These are phyloP conservation scores for Norana najaformis DNA, from an alignment of 2,888 invertebrate genomes.

Conservation along the genomic window DNA sequence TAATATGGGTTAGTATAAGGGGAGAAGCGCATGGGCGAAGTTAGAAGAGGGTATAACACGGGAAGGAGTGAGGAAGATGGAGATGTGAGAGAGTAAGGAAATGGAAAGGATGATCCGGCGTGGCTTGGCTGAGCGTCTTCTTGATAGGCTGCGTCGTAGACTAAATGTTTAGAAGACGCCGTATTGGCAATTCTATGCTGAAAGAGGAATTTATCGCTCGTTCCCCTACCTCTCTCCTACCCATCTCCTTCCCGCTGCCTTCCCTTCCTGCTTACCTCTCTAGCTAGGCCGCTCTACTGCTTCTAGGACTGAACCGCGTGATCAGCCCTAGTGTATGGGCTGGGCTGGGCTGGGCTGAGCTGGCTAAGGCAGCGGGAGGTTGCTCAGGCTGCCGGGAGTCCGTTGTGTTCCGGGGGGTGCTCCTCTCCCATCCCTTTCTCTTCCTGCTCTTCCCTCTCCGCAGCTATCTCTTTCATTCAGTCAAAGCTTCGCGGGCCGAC, in stretches of 20 bases:
- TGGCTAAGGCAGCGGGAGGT: not conserved
- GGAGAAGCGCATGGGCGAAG: too few relatives aligned
- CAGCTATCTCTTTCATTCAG: not conserved
- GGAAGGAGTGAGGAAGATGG: not conserved
- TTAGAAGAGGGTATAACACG: too few relatives aligned
- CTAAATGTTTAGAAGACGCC: constrained; percentile 14
- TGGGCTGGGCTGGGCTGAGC: too few relatives aligned
- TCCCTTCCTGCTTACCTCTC: not conserved
- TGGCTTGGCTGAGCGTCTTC: not conserved
- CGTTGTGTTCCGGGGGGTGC: not conserved
- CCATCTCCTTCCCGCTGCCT: not conserved
- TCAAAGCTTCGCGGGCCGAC: not conserved
- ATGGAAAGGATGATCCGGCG: not conserved
- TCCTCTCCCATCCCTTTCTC: not conserved
- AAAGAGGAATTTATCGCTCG: constrained; percentile 10
- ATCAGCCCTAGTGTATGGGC: not conserved
- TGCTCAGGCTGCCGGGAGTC: not conserved
- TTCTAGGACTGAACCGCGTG: not conserved
- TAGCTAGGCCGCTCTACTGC: not conserved
- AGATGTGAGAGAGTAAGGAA: not conserved
- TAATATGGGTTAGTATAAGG: too few relatives aligned
- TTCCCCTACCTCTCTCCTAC: not conserved
- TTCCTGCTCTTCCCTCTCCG: not conserved
- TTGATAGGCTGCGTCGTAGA: not conserved
- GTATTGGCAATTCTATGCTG: not conserved